phyloP scores from a whole-genome alignment of 2,888 invertebrate species.

The Pachycephus smyrnensis region DNA sequence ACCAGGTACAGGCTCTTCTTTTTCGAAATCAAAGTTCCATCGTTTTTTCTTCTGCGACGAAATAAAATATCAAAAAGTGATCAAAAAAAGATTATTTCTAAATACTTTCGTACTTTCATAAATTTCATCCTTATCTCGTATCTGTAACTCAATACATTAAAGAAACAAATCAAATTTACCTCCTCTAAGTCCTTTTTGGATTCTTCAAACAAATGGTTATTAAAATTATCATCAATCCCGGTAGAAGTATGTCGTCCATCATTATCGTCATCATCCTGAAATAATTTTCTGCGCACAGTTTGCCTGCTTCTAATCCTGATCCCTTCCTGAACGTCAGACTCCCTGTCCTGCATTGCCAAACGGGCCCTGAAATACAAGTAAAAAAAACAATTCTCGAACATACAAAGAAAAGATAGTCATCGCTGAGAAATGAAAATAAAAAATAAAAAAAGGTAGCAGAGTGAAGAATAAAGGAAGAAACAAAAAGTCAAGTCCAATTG shows the following conservation, averaged over 20 bases:
- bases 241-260: constrained; percentile 20
- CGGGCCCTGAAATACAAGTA: constrained; percentile 50
- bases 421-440: neutral
- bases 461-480: neutral
- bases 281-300: constrained; percentile 67
- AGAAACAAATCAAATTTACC: constrained; percentile 34
- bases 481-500: constrained; percentile 1
- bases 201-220: constrained; percentile 49
- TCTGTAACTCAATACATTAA: neutral
- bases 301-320: constrained; percentile 28
- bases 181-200: constrained; percentile 39
- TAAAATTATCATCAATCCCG: constrained; percentile 41
- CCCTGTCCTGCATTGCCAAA: constrained; percentile 56
- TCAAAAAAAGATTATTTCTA: too few species aligned
- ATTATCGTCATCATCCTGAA: constrained; percentile 61
- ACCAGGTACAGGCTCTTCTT: constrained; percentile 68
- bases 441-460: neutral
- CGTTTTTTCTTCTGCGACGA: constrained; percentile 57
- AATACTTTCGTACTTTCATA: neutral
- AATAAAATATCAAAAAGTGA: too few species aligned
- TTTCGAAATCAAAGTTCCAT: constrained; percentile 73
- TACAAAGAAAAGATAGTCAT: neutral
- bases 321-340: constrained; percentile 45
- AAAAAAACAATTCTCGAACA: neutral
- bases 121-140: too few species aligned